Evolutionary conservation across 1,140 invertebrate genomes (phyloP), one percentile per base, ranked within the genome.

Genomic region (Philotrypesis tridentata): DNA sequence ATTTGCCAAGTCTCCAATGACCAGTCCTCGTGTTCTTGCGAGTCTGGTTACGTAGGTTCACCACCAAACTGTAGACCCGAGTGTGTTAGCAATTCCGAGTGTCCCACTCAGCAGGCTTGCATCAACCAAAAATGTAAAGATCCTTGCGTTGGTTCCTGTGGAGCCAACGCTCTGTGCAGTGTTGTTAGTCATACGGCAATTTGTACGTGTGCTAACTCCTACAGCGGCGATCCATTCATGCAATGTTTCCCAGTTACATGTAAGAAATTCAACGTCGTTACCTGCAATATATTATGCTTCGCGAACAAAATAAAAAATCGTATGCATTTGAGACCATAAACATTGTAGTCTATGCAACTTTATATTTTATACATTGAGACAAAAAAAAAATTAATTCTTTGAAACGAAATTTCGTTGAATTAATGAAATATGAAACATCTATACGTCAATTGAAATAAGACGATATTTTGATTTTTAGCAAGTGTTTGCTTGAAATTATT

Each of bases 141-240:
- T 87, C 95, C 95, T n/a, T 96, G 95, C 84, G 88, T 90, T 21
- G 93, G 93, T 2, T 92, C 94, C 1, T 96, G 95, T 87, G 95
- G 95, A 21, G 84, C 86, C 37, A 93, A 94, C 83, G 93, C 94
- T 21, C 89, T 93, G 73, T 95, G 95, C 87, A 91, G 92, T 43
- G 94, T 95, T 29, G 92, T 94, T 0, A 94, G 93, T 87, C 94
- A 95, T 84, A 92, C 92, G 27, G 92, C 95, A 7, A 93, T 93
- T 85, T 95, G 94, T 86, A 87, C 91, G 55, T 95, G 94, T 84
- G 87, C 90, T 61, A 87, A 90, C 80, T 93, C 93, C 6, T 94
- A 93, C 79, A 93, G 89, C 55, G 94, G 94, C 21, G 93, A 95
- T 88, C 94, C 94, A 33, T 94, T 94, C 83, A 87, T 88, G 68